Evolutionary conservation across 2,113 vertebrate genomes (phyloP).

Genomic region (Mola mola): DNA sequence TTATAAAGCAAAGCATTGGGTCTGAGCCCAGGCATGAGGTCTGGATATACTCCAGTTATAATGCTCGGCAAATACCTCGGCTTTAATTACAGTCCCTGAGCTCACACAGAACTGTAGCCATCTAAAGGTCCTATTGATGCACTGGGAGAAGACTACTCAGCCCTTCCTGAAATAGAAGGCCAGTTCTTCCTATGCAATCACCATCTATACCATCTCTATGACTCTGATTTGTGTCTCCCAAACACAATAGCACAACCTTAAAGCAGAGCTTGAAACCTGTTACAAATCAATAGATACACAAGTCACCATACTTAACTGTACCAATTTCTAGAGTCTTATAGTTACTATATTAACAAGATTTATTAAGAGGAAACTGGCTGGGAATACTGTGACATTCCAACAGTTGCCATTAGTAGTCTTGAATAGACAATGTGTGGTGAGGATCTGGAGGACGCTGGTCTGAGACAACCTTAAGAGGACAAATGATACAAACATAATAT

Average conservation of each 20-base stretch:
- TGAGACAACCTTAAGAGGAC: constrained; percentile 17
- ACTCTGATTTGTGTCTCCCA: no score
- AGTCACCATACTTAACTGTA: constrained; percentile 6
- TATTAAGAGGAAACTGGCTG: constrained; percentile 12
- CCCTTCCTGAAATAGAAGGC: constrained; percentile 21
- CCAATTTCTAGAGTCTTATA: constrained; percentile 36
- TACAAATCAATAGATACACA: no score
- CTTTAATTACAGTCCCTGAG: constrained; percentile 35
- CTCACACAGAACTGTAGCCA: constrained; percentile 17
- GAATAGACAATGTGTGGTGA: constrained; percentile 46
- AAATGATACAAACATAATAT: not conserved
- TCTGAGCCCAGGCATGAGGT: constrained; percentile 34
- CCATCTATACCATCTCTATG: constrained; percentile 6
- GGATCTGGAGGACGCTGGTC: constrained; percentile 7
- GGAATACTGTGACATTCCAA: constrained; percentile 45
- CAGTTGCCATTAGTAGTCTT: constrained; percentile 42
- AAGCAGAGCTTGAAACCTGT: no score
- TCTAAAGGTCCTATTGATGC: constrained; percentile 16
- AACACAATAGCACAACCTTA: no score
- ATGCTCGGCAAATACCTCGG: constrained; percentile 31
- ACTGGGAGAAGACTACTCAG: constrained; percentile 30
- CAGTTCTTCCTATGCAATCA: constrained; percentile 6
- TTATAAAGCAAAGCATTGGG: constrained; percentile 7
- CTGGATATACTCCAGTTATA: constrained; percentile 39
- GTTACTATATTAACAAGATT: no score